These are phyloP conservation scores for Synanthedon formicaeformis DNA, from an alignment of 2,888 invertebrate species.

Conservation along the genomic window DNA sequence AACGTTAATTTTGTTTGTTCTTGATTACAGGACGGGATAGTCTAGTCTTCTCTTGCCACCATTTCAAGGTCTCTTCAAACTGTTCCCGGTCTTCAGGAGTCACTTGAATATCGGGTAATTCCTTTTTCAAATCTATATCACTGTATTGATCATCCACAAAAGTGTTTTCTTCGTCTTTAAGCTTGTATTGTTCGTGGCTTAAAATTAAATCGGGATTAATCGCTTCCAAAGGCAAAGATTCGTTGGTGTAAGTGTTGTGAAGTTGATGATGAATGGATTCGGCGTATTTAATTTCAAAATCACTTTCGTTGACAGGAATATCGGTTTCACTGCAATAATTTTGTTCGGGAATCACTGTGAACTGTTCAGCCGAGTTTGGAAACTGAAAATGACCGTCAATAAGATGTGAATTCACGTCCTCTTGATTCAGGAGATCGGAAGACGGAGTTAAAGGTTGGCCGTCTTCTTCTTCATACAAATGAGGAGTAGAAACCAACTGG, in stretches of 20 bases:
- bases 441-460: conserved; percentile 68
- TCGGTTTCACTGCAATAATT: conserved; percentile 51
- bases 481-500: conserved; percentile 71
- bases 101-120: conserved; percentile 59
- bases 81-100: conserved; percentile 60
- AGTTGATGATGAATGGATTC: conserved; percentile 47
- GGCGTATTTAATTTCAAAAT: conserved; percentile 63
- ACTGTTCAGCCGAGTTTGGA: conserved; percentile 59
- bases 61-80: conserved; percentile 62
- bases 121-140: conserved; percentile 59
- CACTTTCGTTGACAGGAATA: conserved; percentile 43
- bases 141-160: conserved; percentile 52
- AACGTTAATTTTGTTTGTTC: neutral
- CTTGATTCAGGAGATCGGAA: conserved; percentile 57
- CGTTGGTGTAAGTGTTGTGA: conserved; percentile 28
- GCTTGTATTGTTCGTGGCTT: conserved; percentile 38
- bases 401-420: conserved; percentile 60
- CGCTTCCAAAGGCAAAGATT: conserved; percentile 30
- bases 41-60: conserved; percentile 66
- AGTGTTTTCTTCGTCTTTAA: conserved; percentile 42
- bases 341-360: conserved; percentile 64
- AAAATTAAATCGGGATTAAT: conserved; percentile 46
- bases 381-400: conserved; percentile 65
- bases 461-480: conserved; percentile 74
- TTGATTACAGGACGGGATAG: conserved; percentile 32